Conservation (phyloP, 2,113 vertebrate species). For the Prochilodus magdalenae region DNA sequence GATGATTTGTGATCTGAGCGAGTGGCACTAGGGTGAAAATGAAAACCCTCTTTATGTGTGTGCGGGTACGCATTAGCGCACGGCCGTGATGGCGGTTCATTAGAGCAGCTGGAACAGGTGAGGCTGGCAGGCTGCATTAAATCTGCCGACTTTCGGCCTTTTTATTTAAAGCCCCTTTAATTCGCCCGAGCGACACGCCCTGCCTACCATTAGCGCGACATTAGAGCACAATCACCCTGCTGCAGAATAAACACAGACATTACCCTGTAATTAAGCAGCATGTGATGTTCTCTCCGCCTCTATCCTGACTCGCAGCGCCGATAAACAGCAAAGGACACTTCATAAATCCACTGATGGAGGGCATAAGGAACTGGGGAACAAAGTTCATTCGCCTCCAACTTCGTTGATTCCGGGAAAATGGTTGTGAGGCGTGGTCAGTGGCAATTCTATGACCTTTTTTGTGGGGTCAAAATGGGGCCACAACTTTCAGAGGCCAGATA, state of each 20-base stretch:
- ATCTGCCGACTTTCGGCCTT: background rate
- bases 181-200: background rate
- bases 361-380: background rate
- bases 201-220: background rate
- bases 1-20: constrained; percentile 1
- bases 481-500: no score
- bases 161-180: constrained; percentile 17
- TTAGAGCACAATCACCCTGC: background rate
- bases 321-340: background rate
- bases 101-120: constrained; percentile 15
- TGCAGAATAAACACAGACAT: constrained; percentile 8
- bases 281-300: background rate
- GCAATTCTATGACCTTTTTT: no score
- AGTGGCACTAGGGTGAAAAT: background rate
- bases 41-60: background rate
- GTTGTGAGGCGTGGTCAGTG: no score
- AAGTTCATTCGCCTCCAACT: background rate
- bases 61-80: background rate
- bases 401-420: background rate
- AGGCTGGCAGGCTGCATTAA: background rate
- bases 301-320: background rate
- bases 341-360: background rate
- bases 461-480: no score
- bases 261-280: background rate
- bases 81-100: background rate